Evolutionary conservation across 1,140 invertebrate genomes (phyloP).

Genomic region (Chrysomallon squamiferum): DNA sequence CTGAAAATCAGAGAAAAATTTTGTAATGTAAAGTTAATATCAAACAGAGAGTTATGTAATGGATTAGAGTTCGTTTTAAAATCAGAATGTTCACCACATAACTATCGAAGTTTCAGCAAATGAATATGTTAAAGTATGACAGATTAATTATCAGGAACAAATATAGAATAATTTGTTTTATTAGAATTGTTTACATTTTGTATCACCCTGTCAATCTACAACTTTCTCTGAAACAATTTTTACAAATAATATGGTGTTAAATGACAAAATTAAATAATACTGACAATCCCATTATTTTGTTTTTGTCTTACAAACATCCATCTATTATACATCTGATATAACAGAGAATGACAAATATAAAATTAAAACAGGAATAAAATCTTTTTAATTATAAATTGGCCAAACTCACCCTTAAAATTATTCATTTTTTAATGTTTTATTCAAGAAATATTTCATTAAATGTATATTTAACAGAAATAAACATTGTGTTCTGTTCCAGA

Average conservation of each 20-base stretch:
- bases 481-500: too few relatives aligned
- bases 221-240: not conserved
- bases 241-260: not conserved
- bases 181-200: not conserved
- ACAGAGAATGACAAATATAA: too few relatives aligned
- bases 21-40: not conserved
- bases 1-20: constrained; percentile 4
- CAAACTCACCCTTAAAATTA: too few relatives aligned
- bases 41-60: not conserved
- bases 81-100: not conserved
- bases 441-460: too few relatives aligned
- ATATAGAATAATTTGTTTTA: not conserved
- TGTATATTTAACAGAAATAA: too few relatives aligned
- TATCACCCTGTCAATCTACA: not conserved
- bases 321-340: too few relatives aligned
- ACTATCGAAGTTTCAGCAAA: not conserved
- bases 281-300: too few relatives aligned
- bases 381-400: too few relatives aligned
- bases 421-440: too few relatives aligned
- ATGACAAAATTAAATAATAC: not conserved
- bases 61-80: not conserved
- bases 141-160: not conserved
- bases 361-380: too few relatives aligned
- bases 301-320: too few relatives aligned
- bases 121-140: not conserved